phyloP scores from a whole-genome alignment of 2,888 invertebrate genomes.

The Belgica antarctica region DNA sequence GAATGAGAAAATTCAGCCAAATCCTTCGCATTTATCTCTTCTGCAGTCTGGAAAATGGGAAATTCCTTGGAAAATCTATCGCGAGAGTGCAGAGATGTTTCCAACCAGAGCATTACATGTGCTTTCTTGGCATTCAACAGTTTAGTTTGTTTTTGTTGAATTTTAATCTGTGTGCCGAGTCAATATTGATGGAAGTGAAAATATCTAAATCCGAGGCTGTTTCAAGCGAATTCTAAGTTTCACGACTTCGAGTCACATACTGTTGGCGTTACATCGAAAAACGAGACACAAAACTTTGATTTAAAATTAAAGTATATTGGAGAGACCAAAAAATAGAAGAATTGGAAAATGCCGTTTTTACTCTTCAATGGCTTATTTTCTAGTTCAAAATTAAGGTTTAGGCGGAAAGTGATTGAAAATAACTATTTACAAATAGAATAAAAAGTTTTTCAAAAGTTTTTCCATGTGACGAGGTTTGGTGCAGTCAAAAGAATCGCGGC shows the following conservation, averaged over 20 bases:
- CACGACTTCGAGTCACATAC: background rate
- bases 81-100: too few species aligned
- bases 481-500: too few species aligned
- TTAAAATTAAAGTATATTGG: too few species aligned
- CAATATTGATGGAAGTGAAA: background rate
- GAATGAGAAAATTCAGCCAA: background rate
- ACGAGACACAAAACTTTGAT: background rate
- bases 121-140: constrained; percentile 30
- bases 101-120: too few species aligned
- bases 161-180: background rate
- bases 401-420: background rate
- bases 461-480: background rate
- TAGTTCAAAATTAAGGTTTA: constrained; percentile 27
- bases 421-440: background rate
- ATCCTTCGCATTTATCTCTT: background rate
- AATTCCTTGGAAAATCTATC: background rate
- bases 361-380: constrained; percentile 10
- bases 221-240: background rate
- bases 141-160: background rate
- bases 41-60: background rate
- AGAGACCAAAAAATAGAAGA: constrained; percentile 17
- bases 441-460: background rate
- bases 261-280: background rate
- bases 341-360: constrained; percentile 29
- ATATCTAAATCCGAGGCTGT: background rate